Conservation (phyloP, 2,113 vertebrate species). For the Chlamydotis undulata region DNA sequence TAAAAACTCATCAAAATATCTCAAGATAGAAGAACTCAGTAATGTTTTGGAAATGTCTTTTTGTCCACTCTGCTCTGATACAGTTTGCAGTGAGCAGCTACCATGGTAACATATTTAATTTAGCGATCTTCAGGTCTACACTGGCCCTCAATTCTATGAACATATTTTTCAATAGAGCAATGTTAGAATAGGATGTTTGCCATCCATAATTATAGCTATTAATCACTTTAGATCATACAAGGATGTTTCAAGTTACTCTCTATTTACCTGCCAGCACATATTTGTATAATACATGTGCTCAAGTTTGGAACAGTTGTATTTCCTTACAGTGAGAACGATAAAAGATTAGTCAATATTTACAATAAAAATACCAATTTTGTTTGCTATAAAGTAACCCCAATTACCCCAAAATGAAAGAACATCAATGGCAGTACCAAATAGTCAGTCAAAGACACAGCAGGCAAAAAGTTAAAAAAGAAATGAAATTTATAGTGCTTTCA, state of each 20-base stretch:
- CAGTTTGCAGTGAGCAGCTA: not conserved
- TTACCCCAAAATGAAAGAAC: not conserved
- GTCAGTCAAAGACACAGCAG: not conserved
- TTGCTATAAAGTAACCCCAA: not conserved
- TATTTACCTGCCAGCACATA: not conserved
- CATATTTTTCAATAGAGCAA: not conserved
- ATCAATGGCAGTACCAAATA: not conserved
- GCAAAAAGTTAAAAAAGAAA: not conserved
- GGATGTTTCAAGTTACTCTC: not conserved
- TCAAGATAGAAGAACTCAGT: not conserved
- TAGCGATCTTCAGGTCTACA: not conserved
- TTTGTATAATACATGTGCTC: not conserved
- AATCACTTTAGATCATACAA: conserved; percentile 7
- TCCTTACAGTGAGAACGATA: not conserved
- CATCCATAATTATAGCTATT: not conserved
- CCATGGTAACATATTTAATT: conserved; percentile 4
- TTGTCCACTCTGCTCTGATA: not conserved
- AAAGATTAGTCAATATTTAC: not conserved
- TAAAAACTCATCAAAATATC: not conserved
- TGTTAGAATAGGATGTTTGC: not conserved
- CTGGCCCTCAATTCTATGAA: not conserved
- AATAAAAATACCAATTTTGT: not conserved
- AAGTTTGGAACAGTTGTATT: not conserved
- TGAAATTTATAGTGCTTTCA: not conserved
- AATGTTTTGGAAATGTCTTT: not conserved